Evolutionary conservation across 1,140 invertebrate species (phyloP).

Genomic region (Brachionus asplanchnoidis): DNA sequence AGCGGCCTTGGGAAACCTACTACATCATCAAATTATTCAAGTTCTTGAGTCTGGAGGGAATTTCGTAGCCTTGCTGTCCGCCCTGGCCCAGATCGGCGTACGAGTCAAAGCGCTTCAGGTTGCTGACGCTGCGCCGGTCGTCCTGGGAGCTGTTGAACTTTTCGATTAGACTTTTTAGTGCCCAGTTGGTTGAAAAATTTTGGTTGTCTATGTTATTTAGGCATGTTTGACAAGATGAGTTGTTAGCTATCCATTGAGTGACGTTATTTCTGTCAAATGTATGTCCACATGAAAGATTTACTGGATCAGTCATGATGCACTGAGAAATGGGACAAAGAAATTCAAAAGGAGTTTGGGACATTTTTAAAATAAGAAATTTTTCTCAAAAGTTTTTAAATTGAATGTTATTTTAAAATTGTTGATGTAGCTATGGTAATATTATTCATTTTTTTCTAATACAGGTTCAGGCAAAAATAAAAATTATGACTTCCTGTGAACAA

Average conservation of each 20-base stretch:
- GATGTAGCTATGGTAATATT: neutral
- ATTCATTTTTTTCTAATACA: too few relatives aligned
- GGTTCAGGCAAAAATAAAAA: neutral
- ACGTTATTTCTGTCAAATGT: conserved; percentile 19
- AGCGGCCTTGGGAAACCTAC: conserved; percentile 58
- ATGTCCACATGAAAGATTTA: conserved; percentile 11
- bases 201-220: neutral
- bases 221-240: conserved; percentile 3
- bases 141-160: conserved; percentile 19
- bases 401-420: neutral
- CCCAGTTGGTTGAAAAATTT: neutral
- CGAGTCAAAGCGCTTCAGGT: conserved; percentile 23
- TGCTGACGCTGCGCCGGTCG: conserved; percentile 1
- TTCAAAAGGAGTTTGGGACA: neutral
- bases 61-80: conserved; percentile 62
- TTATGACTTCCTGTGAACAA: too few relatives aligned
- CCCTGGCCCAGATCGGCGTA: conserved; percentile 15
- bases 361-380: neutral
- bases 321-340: conserved; percentile 33
- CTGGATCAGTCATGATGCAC: neutral
- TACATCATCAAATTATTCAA: conserved; percentile 73
- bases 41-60: conserved; percentile 85
- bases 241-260: neutral
- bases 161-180: conserved; percentile 25
- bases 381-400: neutral